Evolutionary conservation across 2,113 vertebrate species (phyloP).

Genomic region (Nerophis lumbriciformis): DNA sequence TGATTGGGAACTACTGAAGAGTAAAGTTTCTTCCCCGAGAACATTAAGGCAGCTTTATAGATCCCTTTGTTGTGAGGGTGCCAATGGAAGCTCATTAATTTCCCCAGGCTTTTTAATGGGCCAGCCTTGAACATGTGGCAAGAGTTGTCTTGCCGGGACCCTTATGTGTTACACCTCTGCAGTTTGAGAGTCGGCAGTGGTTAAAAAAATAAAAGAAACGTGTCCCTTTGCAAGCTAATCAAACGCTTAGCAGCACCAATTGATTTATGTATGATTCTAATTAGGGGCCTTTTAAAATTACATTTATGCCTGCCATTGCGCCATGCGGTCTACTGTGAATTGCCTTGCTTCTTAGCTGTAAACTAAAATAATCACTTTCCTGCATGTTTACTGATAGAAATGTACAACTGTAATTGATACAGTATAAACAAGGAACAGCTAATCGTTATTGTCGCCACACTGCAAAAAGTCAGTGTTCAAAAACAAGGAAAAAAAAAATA

Average conservation of each 20-base stretch:
- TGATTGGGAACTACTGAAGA: conserved; percentile 72
- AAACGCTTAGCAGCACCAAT: conserved; percentile 29
- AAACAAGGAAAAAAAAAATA: too few relatives aligned
- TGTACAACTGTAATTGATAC: background rate
- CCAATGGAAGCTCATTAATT: conserved; percentile 76
- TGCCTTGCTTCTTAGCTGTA: background rate
- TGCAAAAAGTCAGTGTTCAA: too few relatives aligned
- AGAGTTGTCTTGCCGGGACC: conserved; percentile 65
- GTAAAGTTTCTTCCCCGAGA: conserved; percentile 66
- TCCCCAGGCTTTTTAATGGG: conserved; percentile 67
- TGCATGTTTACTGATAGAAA: background rate
- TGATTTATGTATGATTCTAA: conserved; percentile 18
- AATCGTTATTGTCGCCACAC: too few relatives aligned
- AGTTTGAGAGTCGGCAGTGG: conserved; percentile 34
- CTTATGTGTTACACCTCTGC: conserved; percentile 68
- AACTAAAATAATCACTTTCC: conserved; percentile 8
- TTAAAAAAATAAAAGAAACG: too few relatives aligned
- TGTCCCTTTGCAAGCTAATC: conserved; percentile 55
- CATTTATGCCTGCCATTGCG: background rate
- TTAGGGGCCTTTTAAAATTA: background rate
- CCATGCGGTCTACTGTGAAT: background rate
- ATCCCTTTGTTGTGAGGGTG: conserved; percentile 71
- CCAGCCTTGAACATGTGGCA: conserved; percentile 72
- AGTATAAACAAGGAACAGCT: too few relatives aligned
- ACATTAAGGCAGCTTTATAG: conserved; percentile 71